Percentiles rank a stretch among this genome's conserved stretches.
phyloP scores from a whole-genome alignment of 2,113 vertebrate species.

The Antidorcas marsupialis region DNA sequence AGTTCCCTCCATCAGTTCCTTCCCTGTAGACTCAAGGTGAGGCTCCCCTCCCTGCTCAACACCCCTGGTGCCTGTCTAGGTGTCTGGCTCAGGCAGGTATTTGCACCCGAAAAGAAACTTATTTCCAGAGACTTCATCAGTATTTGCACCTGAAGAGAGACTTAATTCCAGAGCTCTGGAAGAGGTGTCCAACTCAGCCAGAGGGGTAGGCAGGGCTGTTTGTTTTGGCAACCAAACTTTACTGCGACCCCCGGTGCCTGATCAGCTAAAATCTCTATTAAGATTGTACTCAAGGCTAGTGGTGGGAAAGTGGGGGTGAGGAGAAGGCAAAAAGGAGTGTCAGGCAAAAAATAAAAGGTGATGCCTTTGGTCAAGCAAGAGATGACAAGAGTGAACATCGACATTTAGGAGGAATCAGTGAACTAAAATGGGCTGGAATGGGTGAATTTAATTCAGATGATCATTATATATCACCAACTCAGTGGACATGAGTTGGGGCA shows the following conservation, averaged over 20 bases:
- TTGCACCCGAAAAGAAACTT: neutral
- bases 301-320: neutral
- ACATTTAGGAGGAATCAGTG: neutral
- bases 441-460: neutral
- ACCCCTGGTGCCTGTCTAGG: neutral
- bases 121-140: neutral
- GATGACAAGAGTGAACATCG: neutral
- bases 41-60: neutral
- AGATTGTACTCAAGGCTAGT: neutral
- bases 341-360: neutral
- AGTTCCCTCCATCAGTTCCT: neutral
- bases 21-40: neutral
- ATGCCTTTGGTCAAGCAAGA: neutral
- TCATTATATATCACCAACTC: neutral
- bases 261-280: neutral
- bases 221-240: neutral
- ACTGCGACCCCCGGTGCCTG: neutral
- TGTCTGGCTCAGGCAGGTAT: neutral
- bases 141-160: neutral
- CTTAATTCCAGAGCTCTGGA: neutral
- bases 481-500: neutral
- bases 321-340: neutral
- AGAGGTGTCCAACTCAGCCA: neutral
- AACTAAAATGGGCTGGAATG: neutral
- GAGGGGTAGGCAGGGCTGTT: neutral